phyloP scores from a whole-genome alignment of 1,140 invertebrate species.

The Neelides sp. region DNA sequence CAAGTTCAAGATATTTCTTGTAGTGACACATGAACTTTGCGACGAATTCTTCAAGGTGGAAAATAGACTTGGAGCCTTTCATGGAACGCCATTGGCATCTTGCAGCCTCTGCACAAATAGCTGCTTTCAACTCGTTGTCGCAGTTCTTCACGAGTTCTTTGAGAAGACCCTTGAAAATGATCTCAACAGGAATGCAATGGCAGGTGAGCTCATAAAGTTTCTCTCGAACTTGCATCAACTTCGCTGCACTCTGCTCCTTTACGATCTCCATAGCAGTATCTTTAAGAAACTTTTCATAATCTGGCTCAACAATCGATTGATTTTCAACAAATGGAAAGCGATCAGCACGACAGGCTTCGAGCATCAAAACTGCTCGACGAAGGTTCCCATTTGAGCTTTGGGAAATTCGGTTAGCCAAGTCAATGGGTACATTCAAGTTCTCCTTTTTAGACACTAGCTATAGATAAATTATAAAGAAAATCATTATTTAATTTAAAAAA shows the following conservation, averaged over 20 bases:
- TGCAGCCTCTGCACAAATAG: conserved; percentile 71
- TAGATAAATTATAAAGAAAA: conserved; percentile 35
- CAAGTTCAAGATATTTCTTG: conserved; percentile 65
- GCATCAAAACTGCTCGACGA: conserved; percentile 81
- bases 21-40: conserved; percentile 92
- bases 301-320: conserved; percentile 47
- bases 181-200: conserved; percentile 83
- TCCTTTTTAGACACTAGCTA: conserved; percentile 74
- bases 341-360: conserved; percentile 85
- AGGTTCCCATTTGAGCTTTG: conserved; percentile 76
- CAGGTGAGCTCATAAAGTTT: conserved; percentile 85
- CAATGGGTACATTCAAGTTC: conserved; percentile 58
- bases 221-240: conserved; percentile 68
- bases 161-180: conserved; percentile 82
- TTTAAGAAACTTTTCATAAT: conserved; percentile 82
- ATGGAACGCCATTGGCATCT: conserved; percentile 81
- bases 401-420: conserved; percentile 66
- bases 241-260: conserved; percentile 71
- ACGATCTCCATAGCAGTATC: conserved; percentile 80
- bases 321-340: conserved; percentile 44
- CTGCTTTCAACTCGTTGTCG: conserved; percentile 73
- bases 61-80: conserved; percentile 84
- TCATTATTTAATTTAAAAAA: conserved; percentile 8
- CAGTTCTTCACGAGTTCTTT: conserved; percentile 76
- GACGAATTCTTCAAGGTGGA: conserved; percentile 93